These are phyloP conservation scores for Rutilus rutilus DNA, from an alignment of 2,113 vertebrate genomes.

Conservation along the genomic window DNA sequence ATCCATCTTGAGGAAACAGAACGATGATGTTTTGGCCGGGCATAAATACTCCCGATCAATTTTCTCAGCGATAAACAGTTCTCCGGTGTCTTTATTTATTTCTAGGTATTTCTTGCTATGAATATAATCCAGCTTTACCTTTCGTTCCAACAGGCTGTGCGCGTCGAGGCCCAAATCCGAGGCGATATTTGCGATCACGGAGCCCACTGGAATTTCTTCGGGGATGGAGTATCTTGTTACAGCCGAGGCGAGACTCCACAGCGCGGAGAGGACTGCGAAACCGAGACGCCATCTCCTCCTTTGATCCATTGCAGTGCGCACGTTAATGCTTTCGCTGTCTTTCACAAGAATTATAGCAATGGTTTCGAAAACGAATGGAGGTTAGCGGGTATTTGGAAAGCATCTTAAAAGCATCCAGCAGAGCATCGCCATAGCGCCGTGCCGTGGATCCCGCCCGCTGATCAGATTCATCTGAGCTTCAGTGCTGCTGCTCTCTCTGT, in stretches of 20 bases:
- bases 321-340: background rate
- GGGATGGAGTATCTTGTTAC: slow-evolving; percentile 79
- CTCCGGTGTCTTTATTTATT: slow-evolving; percentile 78
- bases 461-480: slow-evolving; percentile 8
- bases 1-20: slow-evolving; percentile 79
- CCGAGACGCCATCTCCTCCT: slow-evolving; percentile 58
- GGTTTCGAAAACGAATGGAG: background rate
- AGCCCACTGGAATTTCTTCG: slow-evolving; percentile 79
- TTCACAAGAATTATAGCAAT: background rate
- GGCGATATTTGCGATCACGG: slow-evolving; percentile 78
- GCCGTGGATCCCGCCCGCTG: slow-evolving; percentile 8
- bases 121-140: slow-evolving; percentile 76
- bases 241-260: slow-evolving; percentile 70
- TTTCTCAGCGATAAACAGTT: slow-evolving; percentile 75
- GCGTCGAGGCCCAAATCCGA: slow-evolving; percentile 76
- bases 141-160: slow-evolving; percentile 69
- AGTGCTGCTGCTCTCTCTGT: background rate
- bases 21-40: slow-evolving; percentile 73
- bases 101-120: slow-evolving; percentile 77
- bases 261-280: slow-evolving; percentile 58
- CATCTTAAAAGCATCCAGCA: background rate
- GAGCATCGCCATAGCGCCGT: slow-evolving; percentile 36
- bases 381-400: background rate
- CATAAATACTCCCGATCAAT: slow-evolving; percentile 80
- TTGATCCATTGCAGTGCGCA: slow-evolving; percentile 30